Conservation (phyloP, 2,797 vertebrate genomes). For the Myotis findleyi region DNA sequence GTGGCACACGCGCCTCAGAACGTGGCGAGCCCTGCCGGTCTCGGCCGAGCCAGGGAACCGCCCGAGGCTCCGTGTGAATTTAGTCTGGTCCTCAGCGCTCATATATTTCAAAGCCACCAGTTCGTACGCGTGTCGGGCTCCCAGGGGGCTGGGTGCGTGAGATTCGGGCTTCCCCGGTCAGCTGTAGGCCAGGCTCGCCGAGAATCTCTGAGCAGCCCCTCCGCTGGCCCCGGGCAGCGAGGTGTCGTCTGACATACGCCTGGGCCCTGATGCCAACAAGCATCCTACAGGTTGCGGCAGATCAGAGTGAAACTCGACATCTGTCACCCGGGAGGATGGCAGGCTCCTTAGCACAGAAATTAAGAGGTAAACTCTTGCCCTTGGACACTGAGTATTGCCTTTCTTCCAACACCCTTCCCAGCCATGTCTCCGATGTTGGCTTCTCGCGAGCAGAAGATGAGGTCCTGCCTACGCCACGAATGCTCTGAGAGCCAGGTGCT, state of each 20-base stretch:
- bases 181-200: background rate
- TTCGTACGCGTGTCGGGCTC: background rate
- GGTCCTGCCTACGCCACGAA: background rate
- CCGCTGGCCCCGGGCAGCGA: background rate
- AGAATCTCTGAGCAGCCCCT: background rate
- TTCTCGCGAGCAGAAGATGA: background rate
- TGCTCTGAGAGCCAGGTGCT: background rate
- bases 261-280: background rate
- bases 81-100: background rate
- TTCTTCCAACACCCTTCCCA: background rate
- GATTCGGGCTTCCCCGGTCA: background rate
- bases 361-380: background rate
- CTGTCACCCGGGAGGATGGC: background rate
- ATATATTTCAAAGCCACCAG: background rate
- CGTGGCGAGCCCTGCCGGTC: background rate
- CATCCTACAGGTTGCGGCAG: background rate
- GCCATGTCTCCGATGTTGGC: background rate
- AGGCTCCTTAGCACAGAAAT: background rate
- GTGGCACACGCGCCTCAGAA: background rate
- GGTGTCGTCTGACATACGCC: background rate
- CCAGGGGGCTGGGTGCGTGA: background rate
- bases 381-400: background rate
- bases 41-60: background rate
- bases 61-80: background rate
- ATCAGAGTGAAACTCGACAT: conserved; percentile 1